Base-by-base conservation (phyloP, 2,888 invertebrate genomes). In the Limnephilus marmoratus region DNA sequence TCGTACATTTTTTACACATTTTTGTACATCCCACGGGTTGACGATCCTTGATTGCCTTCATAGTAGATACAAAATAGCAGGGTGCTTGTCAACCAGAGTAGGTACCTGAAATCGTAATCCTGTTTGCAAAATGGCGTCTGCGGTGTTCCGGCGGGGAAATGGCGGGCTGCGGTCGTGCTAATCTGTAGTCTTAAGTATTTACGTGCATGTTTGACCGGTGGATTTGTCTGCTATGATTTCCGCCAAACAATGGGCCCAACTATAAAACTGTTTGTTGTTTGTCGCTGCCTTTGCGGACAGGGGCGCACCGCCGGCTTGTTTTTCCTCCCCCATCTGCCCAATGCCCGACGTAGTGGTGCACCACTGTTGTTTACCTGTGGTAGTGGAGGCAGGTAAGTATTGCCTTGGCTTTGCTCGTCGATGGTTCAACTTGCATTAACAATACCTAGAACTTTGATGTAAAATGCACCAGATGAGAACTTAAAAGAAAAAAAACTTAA, bases 91-190 rank as follows among this genome's bases (percentile, higher is more conserved):
- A 89, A 41, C 41, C 85, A 31, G 88, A 83, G 91, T 85, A 68
- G 80, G 89, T 85, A 82, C 49, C 24, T 83, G 89, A 85, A 91
- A 91, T 83, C 49, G 89, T 93, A 92, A 93, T 92, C 93, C 93
- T 92, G 91, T 92, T 92, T 92, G 86, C 93, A 93, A 92, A 93
- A 93, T 92, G 90, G 93, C 92, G 92, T 85, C 91, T 88, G 90
- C 83, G 88, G 90, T 80, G n/a, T 81, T 49, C 45, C 90, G 45
- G 90, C 31, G 41, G 34, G 87, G 82, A 45, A 81, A 83, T 85
- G 92, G 91, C 85, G 37, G 87, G 80, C 86, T 90, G 91, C 91
- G 90, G 92, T 86, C 93, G 83, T 87, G 92, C 81, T 93, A 93
- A 93, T 93, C 93, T 92, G 90, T 91, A 89, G 92, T 83, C 91